Evolutionary conservation across 2,797 vertebrate genomes (phyloP).

Genomic region (Eulemur rubriventer): DNA sequence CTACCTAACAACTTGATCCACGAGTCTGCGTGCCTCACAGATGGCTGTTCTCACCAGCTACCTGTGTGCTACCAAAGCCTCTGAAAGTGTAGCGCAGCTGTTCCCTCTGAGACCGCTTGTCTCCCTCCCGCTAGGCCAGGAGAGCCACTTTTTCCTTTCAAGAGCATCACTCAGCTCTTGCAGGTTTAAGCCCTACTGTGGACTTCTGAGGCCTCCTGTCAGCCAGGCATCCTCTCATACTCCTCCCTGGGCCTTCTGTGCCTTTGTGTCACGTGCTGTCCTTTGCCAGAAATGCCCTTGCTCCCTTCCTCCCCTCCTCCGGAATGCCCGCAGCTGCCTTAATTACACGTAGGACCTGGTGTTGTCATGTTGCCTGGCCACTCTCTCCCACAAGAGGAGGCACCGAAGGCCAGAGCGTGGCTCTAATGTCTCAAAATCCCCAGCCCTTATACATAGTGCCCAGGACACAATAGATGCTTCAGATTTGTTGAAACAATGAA

Average conservation of each 20-base stretch:
- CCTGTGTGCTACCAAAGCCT: background rate
- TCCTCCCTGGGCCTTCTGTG: background rate
- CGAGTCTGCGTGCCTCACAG: background rate
- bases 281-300: background rate
- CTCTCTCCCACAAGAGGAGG: background rate
- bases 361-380: fast-evolving
- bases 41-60: background rate
- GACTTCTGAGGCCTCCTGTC: background rate
- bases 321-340: background rate
- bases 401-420: too few relatives aligned
- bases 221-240: background rate
- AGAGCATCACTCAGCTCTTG: background rate
- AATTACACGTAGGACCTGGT: background rate
- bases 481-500: background rate
- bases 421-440: background rate
- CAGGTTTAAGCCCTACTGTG: background rate
- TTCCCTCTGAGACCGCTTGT: background rate
- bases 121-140: fast-evolving
- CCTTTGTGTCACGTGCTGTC: background rate
- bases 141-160: background rate
- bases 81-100: background rate
- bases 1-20: too few relatives aligned
- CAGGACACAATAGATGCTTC: background rate
- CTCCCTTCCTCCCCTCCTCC: background rate
- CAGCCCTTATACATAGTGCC: background rate